phyloP scores from a whole-genome alignment of 2,113 vertebrate genomes.

The Choloepus hoffmanni region DNA sequence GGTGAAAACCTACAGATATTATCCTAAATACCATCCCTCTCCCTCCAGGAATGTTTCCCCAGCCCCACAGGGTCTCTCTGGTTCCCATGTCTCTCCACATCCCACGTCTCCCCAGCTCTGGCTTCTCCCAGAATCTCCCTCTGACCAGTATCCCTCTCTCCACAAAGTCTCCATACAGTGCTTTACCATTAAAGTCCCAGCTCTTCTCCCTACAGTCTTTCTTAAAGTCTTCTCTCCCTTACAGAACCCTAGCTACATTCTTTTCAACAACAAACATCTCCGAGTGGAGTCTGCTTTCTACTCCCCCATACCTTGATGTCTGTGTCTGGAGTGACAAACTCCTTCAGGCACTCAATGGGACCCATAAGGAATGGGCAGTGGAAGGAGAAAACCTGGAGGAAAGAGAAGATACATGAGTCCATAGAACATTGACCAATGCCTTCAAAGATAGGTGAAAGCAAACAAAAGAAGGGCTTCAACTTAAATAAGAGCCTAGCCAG shows the following conservation, averaged over 20 bases:
- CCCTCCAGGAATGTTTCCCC: not conserved
- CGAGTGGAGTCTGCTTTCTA: not conserved
- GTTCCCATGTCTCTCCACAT: not conserved
- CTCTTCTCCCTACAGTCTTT: not conserved
- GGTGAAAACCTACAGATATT: not conserved
- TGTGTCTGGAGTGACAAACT: slow-evolving; percentile 88
- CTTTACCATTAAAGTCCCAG: not conserved
- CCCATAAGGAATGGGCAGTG: slow-evolving; percentile 93
- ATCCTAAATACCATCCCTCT: not conserved
- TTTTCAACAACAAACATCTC: not conserved
- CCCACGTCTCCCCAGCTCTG: not conserved
- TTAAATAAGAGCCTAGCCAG: not conserved
- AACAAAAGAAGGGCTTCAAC: not conserved
- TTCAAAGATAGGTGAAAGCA: not conserved
- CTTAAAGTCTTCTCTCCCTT: not conserved
- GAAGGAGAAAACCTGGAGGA: slow-evolving; percentile 88
- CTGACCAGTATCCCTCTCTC: not conserved
- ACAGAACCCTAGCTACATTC: not conserved
- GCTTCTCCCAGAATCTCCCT: not conserved
- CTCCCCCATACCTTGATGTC: slow-evolving; percentile 92
- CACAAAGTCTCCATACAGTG: not conserved
- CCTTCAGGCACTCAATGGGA: slow-evolving; percentile 90
- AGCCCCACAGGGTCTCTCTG: not conserved
- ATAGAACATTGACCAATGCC: not conserved
- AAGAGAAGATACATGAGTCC: slow-evolving; percentile 20